Percentiles rank a stretch among this genome's conserved stretches.
These are phyloP conservation scores for Drosophila acutilabella DNA, from an alignment of 2,888 invertebrate species.

Conservation along the genomic window DNA sequence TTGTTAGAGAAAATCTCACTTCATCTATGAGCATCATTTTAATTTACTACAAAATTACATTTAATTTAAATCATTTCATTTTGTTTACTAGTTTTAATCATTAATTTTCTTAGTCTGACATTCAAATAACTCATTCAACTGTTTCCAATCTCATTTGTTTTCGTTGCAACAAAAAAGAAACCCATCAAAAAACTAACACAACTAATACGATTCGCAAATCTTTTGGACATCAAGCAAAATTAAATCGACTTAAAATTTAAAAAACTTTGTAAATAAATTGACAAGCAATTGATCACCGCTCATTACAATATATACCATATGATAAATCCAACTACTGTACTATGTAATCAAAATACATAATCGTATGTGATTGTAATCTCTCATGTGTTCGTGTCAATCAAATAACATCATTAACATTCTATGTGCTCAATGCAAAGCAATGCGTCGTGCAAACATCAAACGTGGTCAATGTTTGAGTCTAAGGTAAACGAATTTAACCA, in stretches of 20 bases:
- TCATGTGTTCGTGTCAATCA: constrained; percentile 74
- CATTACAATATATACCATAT: constrained; percentile 12
- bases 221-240: constrained; percentile 46
- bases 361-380: constrained; percentile 41
- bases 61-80: too few species aligned
- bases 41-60: too few species aligned
- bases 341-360: constrained; percentile 24
- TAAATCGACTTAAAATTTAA: constrained; percentile 6
- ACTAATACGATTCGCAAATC: constrained; percentile 33
- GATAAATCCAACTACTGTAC: too few species aligned
- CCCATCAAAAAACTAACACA: constrained; percentile 41
- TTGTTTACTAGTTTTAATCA: not conserved
- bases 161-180: constrained; percentile 41
- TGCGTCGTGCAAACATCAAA: constrained; percentile 82
- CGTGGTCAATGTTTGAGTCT: constrained; percentile 82
- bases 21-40: too few species aligned
- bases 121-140: constrained; percentile 43
- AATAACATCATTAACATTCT: constrained; percentile 62
- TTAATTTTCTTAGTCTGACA: constrained; percentile 16
- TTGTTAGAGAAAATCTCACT: too few species aligned
- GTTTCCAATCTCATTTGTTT: constrained; percentile 55
- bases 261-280: constrained; percentile 39
- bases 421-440: constrained; percentile 81
- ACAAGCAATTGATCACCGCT: constrained; percentile 34
- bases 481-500: constrained; percentile 71